Evolutionary conservation across 2,113 vertebrate species (phyloP), one percentile per base, ranked within the genome.

Genomic region (Cebidichthys violaceus): DNA sequence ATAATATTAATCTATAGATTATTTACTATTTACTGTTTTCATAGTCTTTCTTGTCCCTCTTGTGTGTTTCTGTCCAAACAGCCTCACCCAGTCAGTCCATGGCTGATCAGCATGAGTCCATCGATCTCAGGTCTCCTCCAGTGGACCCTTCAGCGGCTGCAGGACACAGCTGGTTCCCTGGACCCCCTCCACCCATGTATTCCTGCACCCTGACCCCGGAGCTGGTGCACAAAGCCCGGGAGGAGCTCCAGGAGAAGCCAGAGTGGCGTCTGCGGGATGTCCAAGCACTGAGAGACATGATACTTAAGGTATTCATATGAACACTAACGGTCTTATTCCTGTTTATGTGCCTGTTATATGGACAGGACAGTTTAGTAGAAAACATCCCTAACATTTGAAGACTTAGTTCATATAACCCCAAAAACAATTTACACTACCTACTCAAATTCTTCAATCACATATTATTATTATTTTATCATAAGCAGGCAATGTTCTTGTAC

Each of bases 201-300:
- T 94, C 96, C 68, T 99, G 98, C 86, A 96, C 95, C 0, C 93
- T 99, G 84, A 97, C 96, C 1, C 96, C 97, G 0, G 97, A 97
- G 5, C 96, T 99, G 79, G 93, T 98, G 83, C 95, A 96, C 89
- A 99, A 99, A 85, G 98, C 98, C 31, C 94, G 97, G 24, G 98
- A 99, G 65, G 97, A 99, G 91, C 96, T 99, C 11, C 98, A 99
- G 90, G 98, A 99, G 92, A 99, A 99, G 83, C 98, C 98, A 0
- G 98, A 99, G 31, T 99, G 98, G 98, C 93, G 98, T 59, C 96
- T 99, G 0, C 96, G 98, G 0, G 98, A 99, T 1, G 97, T 97
- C 27, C 98, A 99, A 88, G 98, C 98, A 0, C 96, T 99, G 9
- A 95, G 98, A 43, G 98, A 99, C 70, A 99, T 99, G 98, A 96